Base-by-base conservation (phyloP, 92 coral and sea anemone genomes). In the Anthopleura xanthogrammica region DNA sequence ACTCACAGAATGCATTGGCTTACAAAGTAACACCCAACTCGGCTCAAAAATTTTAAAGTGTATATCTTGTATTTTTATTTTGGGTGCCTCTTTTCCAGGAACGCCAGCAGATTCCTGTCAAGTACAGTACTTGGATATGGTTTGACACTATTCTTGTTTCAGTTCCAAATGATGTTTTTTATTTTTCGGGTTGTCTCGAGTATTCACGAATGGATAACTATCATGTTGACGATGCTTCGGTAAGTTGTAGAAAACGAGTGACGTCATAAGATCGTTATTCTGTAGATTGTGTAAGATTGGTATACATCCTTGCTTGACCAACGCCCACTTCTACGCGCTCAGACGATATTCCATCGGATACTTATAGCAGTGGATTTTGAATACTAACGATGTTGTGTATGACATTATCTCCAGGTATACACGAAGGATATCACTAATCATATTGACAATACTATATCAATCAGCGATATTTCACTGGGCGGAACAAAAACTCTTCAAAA, bases 381-480 rank as follows among this genome's bases (percentile, higher is more conserved):
- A 50, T 50, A 50, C 11, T 50, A 50, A 50, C 54, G 54, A 50
- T 5, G 54, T 5, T 5, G 7, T 6, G 54, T 50, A 50, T 29
- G 36, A 50, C 7, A 2, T 24, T 68, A 68, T 29, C 12, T 4
- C 42, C 12, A 68, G 74, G 74, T 68, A 23, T 36, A 36, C 17
- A 7, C 42, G 17, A 68, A 68, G 74, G 46, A 68, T 68, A 68
- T 23, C 46, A 7, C 41, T 23, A 7, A 4, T 68, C 16, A 12
- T 68, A 68, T 68, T 29, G 41, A 29, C 40, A 23, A 22, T 68
- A 12, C 3, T 68, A 2, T 68, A 5, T 29, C 74, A 29, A 68
- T 36, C 74, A 29, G 74, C 74, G 17, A 23, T 68, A 68, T 23
- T 68, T 68, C 74, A 36, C 74, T 68, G 42, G 74, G 74, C 74